Evolutionary conservation across 2,113 vertebrate species (phyloP).

Genomic region (Hirundichthys speculiger): DNA sequence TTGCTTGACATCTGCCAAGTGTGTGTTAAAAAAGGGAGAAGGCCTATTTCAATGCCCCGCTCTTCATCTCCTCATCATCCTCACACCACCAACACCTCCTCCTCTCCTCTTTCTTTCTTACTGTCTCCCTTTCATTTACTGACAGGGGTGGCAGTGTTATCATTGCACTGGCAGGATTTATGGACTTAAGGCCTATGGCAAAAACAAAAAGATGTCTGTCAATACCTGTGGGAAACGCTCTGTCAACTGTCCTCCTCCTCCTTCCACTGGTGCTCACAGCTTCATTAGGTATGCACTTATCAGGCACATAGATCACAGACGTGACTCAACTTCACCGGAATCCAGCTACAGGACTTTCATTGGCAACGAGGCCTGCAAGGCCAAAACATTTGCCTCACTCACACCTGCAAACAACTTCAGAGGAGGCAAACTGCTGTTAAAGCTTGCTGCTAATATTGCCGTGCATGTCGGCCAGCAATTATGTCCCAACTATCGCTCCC

Average conservation of each 20-base stretch:
- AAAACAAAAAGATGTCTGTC: slow-evolving; percentile 97
- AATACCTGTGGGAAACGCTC: slow-evolving; percentile 97
- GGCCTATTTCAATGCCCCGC: slow-evolving; percentile 62
- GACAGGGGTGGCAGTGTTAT: slow-evolving; percentile 94
- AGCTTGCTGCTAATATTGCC: slow-evolving; percentile 11
- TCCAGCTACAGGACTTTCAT: slow-evolving; percentile 96
- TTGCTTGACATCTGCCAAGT: slow-evolving; percentile 76
- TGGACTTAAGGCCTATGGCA: slow-evolving; percentile 94
- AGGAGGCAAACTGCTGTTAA: slow-evolving; percentile 36
- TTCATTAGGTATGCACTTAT: slow-evolving; percentile 99
- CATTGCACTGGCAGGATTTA: slow-evolving; percentile 95
- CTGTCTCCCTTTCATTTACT: slow-evolving; percentile 84
- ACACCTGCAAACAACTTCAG: slow-evolving; percentile 64
- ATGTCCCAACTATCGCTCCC: slow-evolving; percentile 23
- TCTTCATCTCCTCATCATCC: slow-evolving; percentile 61
- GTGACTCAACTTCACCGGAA: slow-evolving; percentile 96
- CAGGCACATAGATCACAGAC: slow-evolving; percentile 98
- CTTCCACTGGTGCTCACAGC: slow-evolving; percentile 87
- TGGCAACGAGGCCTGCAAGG: slow-evolving; percentile 84
- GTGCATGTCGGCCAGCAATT: slow-evolving; percentile 43
- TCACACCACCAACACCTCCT: slow-evolving; percentile 56
- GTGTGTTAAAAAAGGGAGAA: slow-evolving; percentile 72
- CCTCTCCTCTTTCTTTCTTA: slow-evolving; percentile 55
- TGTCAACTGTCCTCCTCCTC: slow-evolving; percentile 56
- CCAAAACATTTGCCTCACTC: slow-evolving; percentile 58